phyloP scores from a whole-genome alignment of 2,888 invertebrate species.

The Melipona bicolor region DNA sequence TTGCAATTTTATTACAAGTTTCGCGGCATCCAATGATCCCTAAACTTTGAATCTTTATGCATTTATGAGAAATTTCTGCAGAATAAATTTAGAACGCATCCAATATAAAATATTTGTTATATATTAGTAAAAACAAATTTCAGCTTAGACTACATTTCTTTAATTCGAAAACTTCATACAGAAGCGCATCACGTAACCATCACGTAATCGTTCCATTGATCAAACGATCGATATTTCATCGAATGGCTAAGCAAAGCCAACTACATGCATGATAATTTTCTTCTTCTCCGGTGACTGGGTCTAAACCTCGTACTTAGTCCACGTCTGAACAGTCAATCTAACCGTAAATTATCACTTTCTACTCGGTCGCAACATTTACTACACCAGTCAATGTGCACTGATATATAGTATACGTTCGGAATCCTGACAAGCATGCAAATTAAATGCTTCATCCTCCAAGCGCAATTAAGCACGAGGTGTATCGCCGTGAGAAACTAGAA shows the following conservation, averaged over 20 bases:
- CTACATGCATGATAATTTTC: conserved; percentile 28
- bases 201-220: too few species aligned
- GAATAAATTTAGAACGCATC: too few species aligned
- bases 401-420: background rate
- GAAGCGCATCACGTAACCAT: too few species aligned
- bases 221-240: background rate
- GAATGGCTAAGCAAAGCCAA: background rate
- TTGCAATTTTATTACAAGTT: too few species aligned
- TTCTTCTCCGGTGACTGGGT: conserved; percentile 5
- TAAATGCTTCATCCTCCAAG: conserved; percentile 33
- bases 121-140: too few species aligned
- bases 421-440: conserved; percentile 35
- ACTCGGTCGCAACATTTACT: conserved; percentile 28
- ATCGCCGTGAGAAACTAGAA: conserved; percentile 41
- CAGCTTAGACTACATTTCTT: too few species aligned
- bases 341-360: conserved; percentile 55
- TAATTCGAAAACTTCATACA: too few species aligned
- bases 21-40: too few species aligned
- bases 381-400: background rate
- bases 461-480: conserved; percentile 47
- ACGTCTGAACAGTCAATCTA: conserved; percentile 27
- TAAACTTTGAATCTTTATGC: too few species aligned
- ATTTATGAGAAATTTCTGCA: too few species aligned
- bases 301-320: conserved; percentile 7
- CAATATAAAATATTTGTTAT: too few species aligned